Evolutionary conservation across 2,797 vertebrate genomes (phyloP), one percentile per base, ranked within the genome.

Genomic region (Xenopus petersii): DNA sequence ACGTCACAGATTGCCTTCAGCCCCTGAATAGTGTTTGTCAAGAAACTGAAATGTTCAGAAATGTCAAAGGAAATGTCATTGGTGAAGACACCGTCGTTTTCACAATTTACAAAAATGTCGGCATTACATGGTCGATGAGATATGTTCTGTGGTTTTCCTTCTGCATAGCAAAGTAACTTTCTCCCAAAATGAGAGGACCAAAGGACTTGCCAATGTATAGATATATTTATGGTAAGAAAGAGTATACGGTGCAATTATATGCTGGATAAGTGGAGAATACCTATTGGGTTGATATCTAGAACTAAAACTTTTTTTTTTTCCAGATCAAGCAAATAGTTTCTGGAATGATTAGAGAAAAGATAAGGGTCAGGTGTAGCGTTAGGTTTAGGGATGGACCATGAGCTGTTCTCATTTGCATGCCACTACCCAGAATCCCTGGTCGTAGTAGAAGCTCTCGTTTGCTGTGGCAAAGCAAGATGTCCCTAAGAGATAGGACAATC

Each of bases 1-100:
- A 36, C 61, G 76, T 2, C 76, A 67, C 58, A 74, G 76, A 58
- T 42, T 79, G 5, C 76, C 76, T 24, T 79, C 76, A 9, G 76
- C 76, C 49, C 76, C 76, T 2, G 76, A 79, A 70, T 79, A 79
- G 68, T 54, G 17, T 56, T 56, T 56, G 21, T 54, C 42, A 17
- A 59, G 15, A 47, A 36, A 4, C 4, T 24, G 10, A 64, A 42
- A 12, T 65, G n/a, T 42, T 73, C 24, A 46, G 12, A 55, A 17
- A 17, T 49, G 49, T 15, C 46, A 54, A n/a, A 60, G n/a, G 64
- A 48, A 65, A 30, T 17, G n/a, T 11, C 58, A 55, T 24, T 65
- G 26, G n/a, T 64, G 13, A 42, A 59, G 46, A 69, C 59, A 70
- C 54, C 36, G 62, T 33, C 26, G 51, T 70, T 26, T 79, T 73